Evolutionary conservation across 1,140 invertebrate species (phyloP).

Genomic region (Orussus abietinus): DNA sequence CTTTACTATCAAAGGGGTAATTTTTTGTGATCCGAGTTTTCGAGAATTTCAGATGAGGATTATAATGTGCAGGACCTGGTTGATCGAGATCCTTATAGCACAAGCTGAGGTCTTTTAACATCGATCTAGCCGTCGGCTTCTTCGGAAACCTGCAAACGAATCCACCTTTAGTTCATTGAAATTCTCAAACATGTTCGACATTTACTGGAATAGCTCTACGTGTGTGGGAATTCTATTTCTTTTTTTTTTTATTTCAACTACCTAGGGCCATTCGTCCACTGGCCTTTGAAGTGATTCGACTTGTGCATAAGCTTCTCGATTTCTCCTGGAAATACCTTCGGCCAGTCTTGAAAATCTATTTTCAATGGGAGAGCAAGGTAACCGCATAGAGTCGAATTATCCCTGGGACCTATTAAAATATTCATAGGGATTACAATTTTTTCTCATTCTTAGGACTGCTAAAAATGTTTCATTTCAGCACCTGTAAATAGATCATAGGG

Average conservation of each 20-base stretch:
- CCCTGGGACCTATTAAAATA: constrained; percentile 20
- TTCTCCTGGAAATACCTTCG: constrained; percentile 16
- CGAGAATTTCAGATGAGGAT: neutral
- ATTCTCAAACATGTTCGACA: too few relatives aligned
- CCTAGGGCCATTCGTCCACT: constrained; percentile 19
- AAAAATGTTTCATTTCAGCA: too few relatives aligned
- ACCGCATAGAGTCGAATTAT: constrained; percentile 18
- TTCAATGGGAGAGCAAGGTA: constrained; percentile 1
- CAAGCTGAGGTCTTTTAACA: constrained; percentile 15
- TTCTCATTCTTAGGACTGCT: too few relatives aligned
- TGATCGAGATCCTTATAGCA: constrained; percentile 23
- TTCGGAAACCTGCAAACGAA: constrained; percentile 23
- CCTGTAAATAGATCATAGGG: constrained; percentile 31
- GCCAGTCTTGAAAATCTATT: constrained; percentile 15
- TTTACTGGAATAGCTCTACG: neutral
- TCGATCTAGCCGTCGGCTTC: constrained; percentile 7
- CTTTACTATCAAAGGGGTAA: constrained; percentile 21
- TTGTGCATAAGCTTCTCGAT: constrained; percentile 20
- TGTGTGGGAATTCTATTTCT: neutral
- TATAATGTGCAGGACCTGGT: constrained; percentile 22
- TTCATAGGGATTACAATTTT: neutral
- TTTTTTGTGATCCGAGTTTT: constrained; percentile 11
- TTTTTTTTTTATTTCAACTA: constrained; percentile 7
- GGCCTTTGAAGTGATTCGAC: constrained; percentile 26
- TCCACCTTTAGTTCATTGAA: too few relatives aligned